Evolutionary conservation across 2,888 invertebrate genomes (phyloP), one percentile per base, ranked within the genome.

Genomic region (Nemotelus nigrinus): DNA sequence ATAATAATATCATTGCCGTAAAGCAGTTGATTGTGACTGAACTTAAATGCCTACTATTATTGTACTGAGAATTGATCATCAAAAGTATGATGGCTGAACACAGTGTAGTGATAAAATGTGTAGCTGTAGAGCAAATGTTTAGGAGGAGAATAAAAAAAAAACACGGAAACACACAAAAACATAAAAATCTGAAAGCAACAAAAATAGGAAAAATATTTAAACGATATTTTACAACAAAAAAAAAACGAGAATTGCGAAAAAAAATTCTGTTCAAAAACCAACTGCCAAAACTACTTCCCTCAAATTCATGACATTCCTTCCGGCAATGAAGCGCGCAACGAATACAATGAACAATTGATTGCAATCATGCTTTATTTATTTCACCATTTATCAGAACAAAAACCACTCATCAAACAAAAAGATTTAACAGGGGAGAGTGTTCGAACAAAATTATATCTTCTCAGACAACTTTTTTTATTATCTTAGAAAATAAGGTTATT

Each of bases 1-100:
- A 58, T 76, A 65, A 58, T 45, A 76, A 70, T 74, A 76, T 77
- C 43, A 79, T 78, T 76, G 68, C 76, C 57, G 58, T 68, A 50
- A 76, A 68, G 41, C 68, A 68, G 71, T 77, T 79, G 77, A 77
- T 67, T 77, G 63, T 77, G 79, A 79, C 79, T 79, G 79, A 79
- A 76, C 53, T 79, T 55, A 79, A 79, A 79, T 76, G 77, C 77
- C 71, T 79, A 70, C 57, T 79, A 65, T 75, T 77, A 76, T 70
- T 78, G 44, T 77, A 77, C 68, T 77, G 41, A 55, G n/a, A 74
- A 70, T 39, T 60, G n/a, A 55, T 58, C 72, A 25, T 25, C 25
- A 25, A 25, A 25, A 45, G 57, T 57, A 67, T 10, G 55, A 39
- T 71, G 57, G 41, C 57, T 44, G 55, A 41, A 10, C 43, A 55